Evolutionary conservation across 2,113 vertebrate genomes (phyloP).

Genomic region (Pontoporia blainvillei): DNA sequence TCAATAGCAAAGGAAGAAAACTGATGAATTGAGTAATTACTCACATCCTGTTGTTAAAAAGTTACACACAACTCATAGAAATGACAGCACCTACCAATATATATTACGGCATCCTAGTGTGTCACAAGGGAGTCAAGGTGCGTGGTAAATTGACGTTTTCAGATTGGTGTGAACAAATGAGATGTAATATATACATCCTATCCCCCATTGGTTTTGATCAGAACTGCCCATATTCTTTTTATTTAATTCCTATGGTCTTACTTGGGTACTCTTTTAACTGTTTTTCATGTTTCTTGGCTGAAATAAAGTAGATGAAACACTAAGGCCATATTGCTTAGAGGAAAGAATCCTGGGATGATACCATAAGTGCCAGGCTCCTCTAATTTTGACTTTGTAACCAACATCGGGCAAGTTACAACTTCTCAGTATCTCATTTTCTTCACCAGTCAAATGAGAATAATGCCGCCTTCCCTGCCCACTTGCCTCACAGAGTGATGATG

Average conservation of each 20-base stretch:
- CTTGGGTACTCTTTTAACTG: neutral
- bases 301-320: neutral
- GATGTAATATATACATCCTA: neutral
- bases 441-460: neutral
- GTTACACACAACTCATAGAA: neutral
- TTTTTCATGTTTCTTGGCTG: neutral
- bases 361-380: neutral
- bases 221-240: neutral
- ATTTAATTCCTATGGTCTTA: neutral
- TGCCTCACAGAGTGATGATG: neutral
- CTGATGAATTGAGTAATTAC: conserved; percentile 25
- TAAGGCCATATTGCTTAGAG: neutral
- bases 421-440: neutral
- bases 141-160: neutral
- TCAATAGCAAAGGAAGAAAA: conserved; percentile 31
- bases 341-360: neutral
- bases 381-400: neutral
- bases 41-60: conserved; percentile 65
- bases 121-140: neutral
- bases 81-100: neutral
- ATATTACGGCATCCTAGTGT: neutral
- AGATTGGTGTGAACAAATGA: neutral
- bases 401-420: neutral
- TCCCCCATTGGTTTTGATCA: neutral
- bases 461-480: neutral